Evolutionary conservation across 2,113 vertebrate genomes (phyloP).

Genomic region (Illadopsis cleaveri): DNA sequence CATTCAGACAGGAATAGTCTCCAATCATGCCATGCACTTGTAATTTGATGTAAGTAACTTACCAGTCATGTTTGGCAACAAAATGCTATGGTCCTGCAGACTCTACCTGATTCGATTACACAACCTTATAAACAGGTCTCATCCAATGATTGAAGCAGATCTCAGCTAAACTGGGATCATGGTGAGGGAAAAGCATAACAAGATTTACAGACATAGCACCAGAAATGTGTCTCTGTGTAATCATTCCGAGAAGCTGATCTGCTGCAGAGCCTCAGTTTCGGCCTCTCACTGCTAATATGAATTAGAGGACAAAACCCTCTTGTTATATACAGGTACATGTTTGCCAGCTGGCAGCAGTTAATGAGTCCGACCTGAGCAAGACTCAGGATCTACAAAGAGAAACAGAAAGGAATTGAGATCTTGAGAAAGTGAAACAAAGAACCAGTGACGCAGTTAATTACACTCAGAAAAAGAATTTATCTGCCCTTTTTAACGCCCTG

Average conservation of each 20-base stretch:
- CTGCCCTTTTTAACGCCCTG: not conserved
- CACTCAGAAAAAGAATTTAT: constrained; percentile 8
- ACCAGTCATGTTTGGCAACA: constrained; percentile 40
- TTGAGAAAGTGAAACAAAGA: constrained; percentile 21
- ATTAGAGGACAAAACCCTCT: constrained; percentile 30
- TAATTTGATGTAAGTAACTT: constrained; percentile 55
- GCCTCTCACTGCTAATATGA: constrained; percentile 26
- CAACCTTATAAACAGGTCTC: constrained; percentile 43
- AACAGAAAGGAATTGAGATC: constrained; percentile 20
- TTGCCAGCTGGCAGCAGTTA: constrained; percentile 54
- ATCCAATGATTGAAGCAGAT: constrained; percentile 44
- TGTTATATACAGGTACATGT: not conserved
- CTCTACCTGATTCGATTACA: constrained; percentile 57
- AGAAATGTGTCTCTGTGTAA: not conserved
- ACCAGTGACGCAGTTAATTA: constrained; percentile 2
- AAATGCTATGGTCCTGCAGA: constrained; percentile 37
- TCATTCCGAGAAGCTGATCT: constrained; percentile 29
- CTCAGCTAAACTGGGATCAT: constrained; percentile 31
- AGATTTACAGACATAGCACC: constrained; percentile 54
- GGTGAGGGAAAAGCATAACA: constrained; percentile 20
- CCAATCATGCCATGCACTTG: not conserved
- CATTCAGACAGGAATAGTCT: not conserved
- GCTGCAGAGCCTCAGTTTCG: constrained; percentile 45
- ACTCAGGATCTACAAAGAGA: not conserved
- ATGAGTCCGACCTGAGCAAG: constrained; percentile 4